Base-by-base conservation (phyloP, 1,140 invertebrate genomes). In the Oryzaephilus surinamensis region DNA sequence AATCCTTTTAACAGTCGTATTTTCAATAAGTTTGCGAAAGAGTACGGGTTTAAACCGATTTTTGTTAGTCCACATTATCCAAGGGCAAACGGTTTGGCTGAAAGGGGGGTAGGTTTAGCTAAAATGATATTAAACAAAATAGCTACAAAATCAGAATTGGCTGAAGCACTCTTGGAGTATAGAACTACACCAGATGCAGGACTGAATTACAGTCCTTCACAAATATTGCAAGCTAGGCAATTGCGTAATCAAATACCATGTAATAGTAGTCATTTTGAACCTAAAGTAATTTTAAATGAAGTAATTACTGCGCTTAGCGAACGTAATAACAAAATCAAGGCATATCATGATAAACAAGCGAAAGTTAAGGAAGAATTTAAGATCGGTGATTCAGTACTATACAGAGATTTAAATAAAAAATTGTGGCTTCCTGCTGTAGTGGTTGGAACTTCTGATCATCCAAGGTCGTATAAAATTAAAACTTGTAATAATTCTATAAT, bases 361-460 rank as follows among this genome's bases (percentile, higher is more conserved):
- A 32, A 32, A n/a, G 4, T 18, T 32, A 32, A 32, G n/a, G 4
- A 15, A 4, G n/a, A 10, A 7, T 32, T 32, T 32, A 32, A 32
- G 16, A 15, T 32, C 3, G 17, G 17, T 4, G 30, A 32, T 13
- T 16, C 13, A 3, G 30, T 32, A 14, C n/a, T 32, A 6, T 15
- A 6, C n/a, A 15, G n/a, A 15, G 17, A 15, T 32, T 16, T 16
- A 11, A 18, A 16, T 6, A 14, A 5, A 16, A 32, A 32, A 18
- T n/a, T 14, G 13, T 32, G 30, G 30, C 13, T 16, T 10, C 30
- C 30, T 5, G 30, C 30, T 4, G 4, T 16, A 11, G n/a, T 32
- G n/a, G 4, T 32, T 16, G 30, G n/a, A 6, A 32, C 3, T 32
- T 3, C 6, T 15, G 30, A 15, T 13, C 11, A 15, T 3, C 30